Evolutionary conservation across 1,140 invertebrate species (phyloP).

Genomic region (Drosophila sproati): DNA sequence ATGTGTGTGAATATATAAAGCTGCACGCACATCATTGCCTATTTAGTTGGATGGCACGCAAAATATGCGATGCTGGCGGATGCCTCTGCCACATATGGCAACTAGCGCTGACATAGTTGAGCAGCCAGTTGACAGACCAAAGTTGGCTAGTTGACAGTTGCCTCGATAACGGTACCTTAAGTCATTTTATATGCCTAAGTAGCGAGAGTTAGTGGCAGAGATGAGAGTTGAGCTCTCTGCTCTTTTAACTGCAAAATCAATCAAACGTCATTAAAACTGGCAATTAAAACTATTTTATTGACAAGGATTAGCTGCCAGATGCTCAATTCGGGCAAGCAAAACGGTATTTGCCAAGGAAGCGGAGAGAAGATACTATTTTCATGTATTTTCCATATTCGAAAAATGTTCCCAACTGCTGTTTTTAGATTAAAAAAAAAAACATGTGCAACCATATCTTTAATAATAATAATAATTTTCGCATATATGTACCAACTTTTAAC

Average conservation of each 20-base stretch:
- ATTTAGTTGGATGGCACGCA: constrained; percentile 37
- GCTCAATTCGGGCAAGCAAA: background rate
- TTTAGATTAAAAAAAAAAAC: too few relatives aligned
- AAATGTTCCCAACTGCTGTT: too few relatives aligned
- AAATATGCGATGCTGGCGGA: constrained; percentile 23
- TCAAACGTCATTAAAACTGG: background rate
- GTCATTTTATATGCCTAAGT: constrained; percentile 27
- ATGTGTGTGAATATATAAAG: constrained; percentile 25
- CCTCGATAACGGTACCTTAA: constrained; percentile 42
- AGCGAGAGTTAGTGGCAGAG: background rate
- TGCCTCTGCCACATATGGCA: constrained; percentile 35
- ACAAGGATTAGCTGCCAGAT: background rate
- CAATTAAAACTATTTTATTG: background rate
- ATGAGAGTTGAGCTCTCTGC: background rate
- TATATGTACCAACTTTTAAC: too few relatives aligned
- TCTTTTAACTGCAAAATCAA: background rate
- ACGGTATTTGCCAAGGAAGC: background rate
- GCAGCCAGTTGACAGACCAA: constrained; percentile 36
- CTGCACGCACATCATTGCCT: constrained; percentile 15
- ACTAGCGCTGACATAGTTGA: constrained; percentile 39
- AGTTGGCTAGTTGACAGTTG: constrained; percentile 31
- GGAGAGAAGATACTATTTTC: too few relatives aligned
- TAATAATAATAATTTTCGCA: too few relatives aligned
- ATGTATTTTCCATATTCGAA: too few relatives aligned
- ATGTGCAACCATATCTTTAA: too few relatives aligned